Evolutionary conservation across 2,113 vertebrate species (phyloP), one percentile per base, ranked within the genome.

Genomic region (human): DNA sequence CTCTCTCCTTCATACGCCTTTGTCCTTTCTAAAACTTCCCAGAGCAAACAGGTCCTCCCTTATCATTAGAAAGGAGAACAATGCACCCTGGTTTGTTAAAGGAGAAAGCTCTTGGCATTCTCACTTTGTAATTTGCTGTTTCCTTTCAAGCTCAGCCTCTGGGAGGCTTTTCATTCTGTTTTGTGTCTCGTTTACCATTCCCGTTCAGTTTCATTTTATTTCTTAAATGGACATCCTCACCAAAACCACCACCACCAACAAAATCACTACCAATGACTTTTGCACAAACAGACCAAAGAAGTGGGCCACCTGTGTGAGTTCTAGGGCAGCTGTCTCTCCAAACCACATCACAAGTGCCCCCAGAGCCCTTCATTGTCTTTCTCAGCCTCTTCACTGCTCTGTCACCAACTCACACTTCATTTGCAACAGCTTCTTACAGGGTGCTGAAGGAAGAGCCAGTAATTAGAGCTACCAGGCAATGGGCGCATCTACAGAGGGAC

Each of bases 221-320:
- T 55, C 52, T 3, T n/a, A n/a, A 13, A 13, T 1, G 22, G 35
- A 52, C 18, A 3, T n/a, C 40, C 50, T 92, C 73, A 13, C 50
- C 83, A 57, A 72, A 43, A 83, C 73, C 12, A 8, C 14, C 2
- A 8, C 13, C 48, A 57, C 2, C 40, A 35, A 2, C 12, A 55
- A 2, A n/a, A 12, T 18, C 64, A 5, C n/a, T 6, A 4, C 16
- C 50, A 1, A 32, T 0, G 52, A 8, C 0, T 6, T 8, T 78
- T 12, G 14, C 5, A 1, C 1, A 2, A 57, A 27, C 10, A 25
- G 23, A 17, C 27, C 1, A 0, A 25, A 38, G 3, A 32, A 25
- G 35, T 10, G 25, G 10, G 66, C 20, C 45, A 2, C 5, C 27
- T 3, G 3, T 0, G 0, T 13, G 18, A 38, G 76, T n/a, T 22